Base-by-base conservation (phyloP, 2,797 vertebrate species). In the Sebastes oblongus region DNA sequence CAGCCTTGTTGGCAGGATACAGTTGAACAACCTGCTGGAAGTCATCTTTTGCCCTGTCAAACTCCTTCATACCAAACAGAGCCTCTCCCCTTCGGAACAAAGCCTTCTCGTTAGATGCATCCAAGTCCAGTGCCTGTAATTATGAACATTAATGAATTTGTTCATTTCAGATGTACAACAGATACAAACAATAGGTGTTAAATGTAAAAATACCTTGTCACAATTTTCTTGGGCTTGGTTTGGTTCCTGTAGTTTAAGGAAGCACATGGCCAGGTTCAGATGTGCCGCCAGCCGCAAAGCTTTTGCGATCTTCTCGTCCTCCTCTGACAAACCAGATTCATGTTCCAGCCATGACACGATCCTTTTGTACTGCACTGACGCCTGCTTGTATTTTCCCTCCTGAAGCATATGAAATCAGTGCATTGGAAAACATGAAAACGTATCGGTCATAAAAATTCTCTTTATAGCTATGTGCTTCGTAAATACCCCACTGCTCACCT, bases 241-340 rank as follows among this genome's bases (percentile, higher is more conserved):
- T 67, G 96, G 96, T 24, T 98, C 97, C 56, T 97, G 97, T 24
- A 99, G 88, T 90, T 99, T 99, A 68, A 99, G 96, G 89, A 96
- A 97, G 93, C 98, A 99, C 96, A 99, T 98, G 66, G 98, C 97
- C 89, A 99, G 82, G 91, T 99, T 99, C 80, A 99, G 96, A 87
- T 98, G 95, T 18, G 98, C 98, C 65, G 98, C 98, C 78, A 99
- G 95, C 14, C 94, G 95, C 82, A 99, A 90, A 1, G 94, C 92
- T 91, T 95, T 96, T 3, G 96, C 95, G 77, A 95, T 97, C 12
- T 92, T 90, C 55, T 96, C 95, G 0, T 98, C 96, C 75, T 96
- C 97, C 0, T 93, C 89, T 0, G 95, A 94, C 84, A 99, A 95
- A 69, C 94, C 94, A 0, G 97, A 96, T 86, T 99, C 97, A 0